Conservation (phyloP, 2,888 invertebrate genomes). For the Panorpa germanica region DNA sequence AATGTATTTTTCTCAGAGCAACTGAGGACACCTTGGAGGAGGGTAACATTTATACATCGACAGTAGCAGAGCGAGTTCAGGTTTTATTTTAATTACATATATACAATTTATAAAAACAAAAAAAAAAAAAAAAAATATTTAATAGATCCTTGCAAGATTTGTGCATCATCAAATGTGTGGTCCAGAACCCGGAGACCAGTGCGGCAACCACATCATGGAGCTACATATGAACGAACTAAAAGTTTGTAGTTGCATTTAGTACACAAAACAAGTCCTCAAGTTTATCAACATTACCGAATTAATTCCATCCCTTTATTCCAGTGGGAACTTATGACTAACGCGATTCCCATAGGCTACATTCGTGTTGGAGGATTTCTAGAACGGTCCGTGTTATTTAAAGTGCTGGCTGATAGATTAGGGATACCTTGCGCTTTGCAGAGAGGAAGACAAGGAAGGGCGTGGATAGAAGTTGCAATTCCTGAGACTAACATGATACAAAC, state of each 20-base stretch:
- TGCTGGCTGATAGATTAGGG: conserved; percentile 38
- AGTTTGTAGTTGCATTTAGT: no score
- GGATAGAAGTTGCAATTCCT: conserved; percentile 43
- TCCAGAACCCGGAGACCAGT: conserved; percentile 23
- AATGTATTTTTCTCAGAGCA: no score
- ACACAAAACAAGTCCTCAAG: no score
- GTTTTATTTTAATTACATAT: no score
- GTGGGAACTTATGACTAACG: conserved; percentile 22
- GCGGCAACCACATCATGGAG: conserved; percentile 25
- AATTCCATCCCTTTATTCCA: no score
- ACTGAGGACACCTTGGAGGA: no score
- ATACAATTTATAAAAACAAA: no score
- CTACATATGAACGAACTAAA: conserved; percentile 30
- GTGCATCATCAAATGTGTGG: conserved; percentile 33
- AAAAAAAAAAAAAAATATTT: conserved; percentile 13
- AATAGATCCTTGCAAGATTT: conserved; percentile 26
- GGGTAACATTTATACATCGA: no score
- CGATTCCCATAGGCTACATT: conserved; percentile 37
- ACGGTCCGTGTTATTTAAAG: conserved; percentile 43
- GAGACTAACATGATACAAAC: no score
- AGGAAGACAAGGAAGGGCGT: conserved; percentile 32
- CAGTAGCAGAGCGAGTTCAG: no score
- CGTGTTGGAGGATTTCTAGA: conserved; percentile 38
- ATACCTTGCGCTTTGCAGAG: conserved; percentile 39
- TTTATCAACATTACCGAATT: no score